phyloP scores from a whole-genome alignment of 2,113 vertebrate species.

The Crotalus viridis region DNA sequence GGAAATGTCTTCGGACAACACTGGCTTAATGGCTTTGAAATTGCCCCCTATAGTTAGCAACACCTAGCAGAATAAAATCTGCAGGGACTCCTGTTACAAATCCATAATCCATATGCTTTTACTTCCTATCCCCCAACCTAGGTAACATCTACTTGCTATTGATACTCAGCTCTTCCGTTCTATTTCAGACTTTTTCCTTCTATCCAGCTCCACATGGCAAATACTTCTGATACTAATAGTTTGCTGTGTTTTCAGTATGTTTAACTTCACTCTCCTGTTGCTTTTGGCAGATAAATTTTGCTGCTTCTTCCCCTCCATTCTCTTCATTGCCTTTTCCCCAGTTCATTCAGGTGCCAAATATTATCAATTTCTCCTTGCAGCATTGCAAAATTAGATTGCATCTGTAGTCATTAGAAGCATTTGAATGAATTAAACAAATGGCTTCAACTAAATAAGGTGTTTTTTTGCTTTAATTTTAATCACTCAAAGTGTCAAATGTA shows the following conservation, averaged over 20 bases:
- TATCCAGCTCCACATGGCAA: not conserved
- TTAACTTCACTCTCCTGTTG: not conserved
- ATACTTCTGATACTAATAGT: not conserved
- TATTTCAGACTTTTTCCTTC: not conserved
- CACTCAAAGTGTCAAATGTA: not conserved
- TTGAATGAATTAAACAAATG: conserved; percentile 1
- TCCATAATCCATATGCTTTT: not conserved
- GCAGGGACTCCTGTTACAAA: not conserved
- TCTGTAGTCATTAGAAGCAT: not conserved
- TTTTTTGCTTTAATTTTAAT: not conserved
- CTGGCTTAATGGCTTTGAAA: no score
- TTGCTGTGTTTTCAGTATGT: not conserved
- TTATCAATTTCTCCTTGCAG: not conserved
- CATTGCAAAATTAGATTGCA: not conserved
- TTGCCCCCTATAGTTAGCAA: no score
- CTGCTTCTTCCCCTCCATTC: not conserved
- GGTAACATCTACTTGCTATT: not conserved
- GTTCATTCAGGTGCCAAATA: not conserved
- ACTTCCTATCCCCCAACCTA: not conserved
- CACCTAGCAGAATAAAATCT: not conserved
- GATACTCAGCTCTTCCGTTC: not conserved
- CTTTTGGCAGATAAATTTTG: not conserved
- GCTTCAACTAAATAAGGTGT: not conserved
- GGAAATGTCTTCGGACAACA: no score
- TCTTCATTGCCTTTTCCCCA: not conserved